These are phyloP conservation scores for Baronia brevicornis DNA, from an alignment of 2,888 invertebrate genomes.

Conservation along the genomic window DNA sequence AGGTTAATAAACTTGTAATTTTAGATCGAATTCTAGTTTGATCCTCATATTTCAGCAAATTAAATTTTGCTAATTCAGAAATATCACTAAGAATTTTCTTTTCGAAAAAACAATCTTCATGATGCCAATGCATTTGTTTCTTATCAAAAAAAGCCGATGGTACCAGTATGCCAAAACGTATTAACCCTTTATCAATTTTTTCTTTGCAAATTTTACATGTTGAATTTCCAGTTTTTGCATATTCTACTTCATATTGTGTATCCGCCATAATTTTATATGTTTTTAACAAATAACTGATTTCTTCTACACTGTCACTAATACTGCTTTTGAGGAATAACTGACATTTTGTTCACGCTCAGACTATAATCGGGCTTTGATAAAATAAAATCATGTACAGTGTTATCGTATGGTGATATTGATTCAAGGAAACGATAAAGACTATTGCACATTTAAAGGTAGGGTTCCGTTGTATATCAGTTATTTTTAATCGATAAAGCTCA, in stretches of 20 bases:
- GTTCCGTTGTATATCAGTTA: too few relatives aligned
- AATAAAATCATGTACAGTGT: too few relatives aligned
- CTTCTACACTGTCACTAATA: too few relatives aligned
- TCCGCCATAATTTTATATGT: too few relatives aligned
- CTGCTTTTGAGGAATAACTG: too few relatives aligned
- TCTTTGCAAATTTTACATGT: slow-evolving; percentile 8
- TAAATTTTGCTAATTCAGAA: slow-evolving; percentile 10
- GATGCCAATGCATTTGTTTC: slow-evolving; percentile 10
- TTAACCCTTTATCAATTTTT: slow-evolving; percentile 8
- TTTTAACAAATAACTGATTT: too few relatives aligned
- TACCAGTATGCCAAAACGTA: slow-evolving; percentile 7
- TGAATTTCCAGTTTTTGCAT: slow-evolving; percentile 8
- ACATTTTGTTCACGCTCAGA: too few relatives aligned
- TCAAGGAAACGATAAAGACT: too few relatives aligned
- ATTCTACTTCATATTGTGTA: slow-evolving; percentile 10
- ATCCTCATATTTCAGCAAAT: slow-evolving; percentile 8
- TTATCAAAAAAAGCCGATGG: slow-evolving; percentile 13
- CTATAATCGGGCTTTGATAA: too few relatives aligned
- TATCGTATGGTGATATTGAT: too few relatives aligned
- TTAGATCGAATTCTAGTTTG: slow-evolving; percentile 10
- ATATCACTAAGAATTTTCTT: slow-evolving; percentile 7
- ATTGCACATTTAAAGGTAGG: too few relatives aligned
- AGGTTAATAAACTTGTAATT: slow-evolving; percentile 1
- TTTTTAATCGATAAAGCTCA: too few relatives aligned
- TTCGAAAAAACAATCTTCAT: slow-evolving; percentile 13